Evolutionary conservation across 2,888 invertebrate genomes (phyloP), one percentile per base, ranked within the genome.

Genomic region (Reticulitermes lucifugus): DNA sequence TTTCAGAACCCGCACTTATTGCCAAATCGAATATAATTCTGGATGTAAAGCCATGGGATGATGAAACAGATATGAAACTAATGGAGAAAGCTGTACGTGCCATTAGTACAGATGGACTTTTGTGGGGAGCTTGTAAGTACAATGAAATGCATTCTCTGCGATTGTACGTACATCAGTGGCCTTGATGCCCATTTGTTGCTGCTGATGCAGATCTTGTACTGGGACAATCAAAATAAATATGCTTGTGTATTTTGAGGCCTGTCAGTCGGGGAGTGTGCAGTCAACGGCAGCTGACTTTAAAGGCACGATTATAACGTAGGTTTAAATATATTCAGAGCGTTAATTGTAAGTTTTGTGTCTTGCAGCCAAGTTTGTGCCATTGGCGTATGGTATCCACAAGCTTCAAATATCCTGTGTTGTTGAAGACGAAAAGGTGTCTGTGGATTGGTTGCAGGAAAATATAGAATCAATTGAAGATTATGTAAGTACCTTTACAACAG

Each of bases 21-120:
- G 98, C 99, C 85, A 99, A 99, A 91, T 98, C 98, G 7, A 98
- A 95, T 90, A 95, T 99, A 82, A 95, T 99, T 88, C 92, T 99
- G 88, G 98, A 99, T 91, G 95, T 98, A 0, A 99, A 99, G 90
- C 98, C 98, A 29, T 94, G 94, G 94, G 89, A 89, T 80, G 98
- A 98, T 92, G 98, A 98, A 91, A 98, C 98, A 65, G 96, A 99
- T 89, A 96, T 99, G 96, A 94, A 93, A 88, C 93, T 92, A 85
- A 93, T 99, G 94, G 98, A 99, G 91, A 91, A 92, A 51, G 91
- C 92, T 88, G 98, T 98, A 0, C 93, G 98, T 88, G 92, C 93
- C 88, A 95, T 99, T 88, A 90, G 90, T 86, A 93, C 93, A 87
- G 98, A 98, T 89, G 99, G 99, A 43, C 94, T 99, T 59, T 90